phyloP scores from a whole-genome alignment of 2,113 vertebrate genomes.

The Paraplagusia blochii region DNA sequence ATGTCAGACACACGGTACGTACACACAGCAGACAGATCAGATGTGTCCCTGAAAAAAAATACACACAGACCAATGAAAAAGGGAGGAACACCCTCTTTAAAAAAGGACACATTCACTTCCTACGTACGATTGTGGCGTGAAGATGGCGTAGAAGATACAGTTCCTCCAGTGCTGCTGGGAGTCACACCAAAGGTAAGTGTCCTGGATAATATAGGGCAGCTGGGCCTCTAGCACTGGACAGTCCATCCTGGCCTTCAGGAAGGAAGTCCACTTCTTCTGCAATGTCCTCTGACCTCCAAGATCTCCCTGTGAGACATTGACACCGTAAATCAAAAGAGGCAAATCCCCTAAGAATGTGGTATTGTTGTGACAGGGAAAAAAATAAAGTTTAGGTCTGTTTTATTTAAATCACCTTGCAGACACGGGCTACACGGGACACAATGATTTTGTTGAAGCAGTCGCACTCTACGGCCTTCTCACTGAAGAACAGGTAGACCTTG shows the following conservation, averaged over 20 bases:
- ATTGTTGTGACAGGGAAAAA: not conserved
- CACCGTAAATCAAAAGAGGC: not conserved
- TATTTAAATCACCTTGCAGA: conserved; percentile 83
- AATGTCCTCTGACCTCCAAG: conserved; percentile 73
- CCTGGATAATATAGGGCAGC: conserved; percentile 76
- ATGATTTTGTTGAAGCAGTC: conserved; percentile 78
- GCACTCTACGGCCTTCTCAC: conserved; percentile 79
- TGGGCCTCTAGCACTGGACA: conserved; percentile 70
- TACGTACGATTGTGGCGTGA: conserved; percentile 77
- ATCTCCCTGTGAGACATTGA: conserved; percentile 67
- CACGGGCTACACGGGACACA: conserved; percentile 79
- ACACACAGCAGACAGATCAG: conserved; percentile 73
- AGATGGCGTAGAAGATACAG: conserved; percentile 77
- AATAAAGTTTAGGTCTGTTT: not conserved
- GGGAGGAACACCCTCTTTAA: not conserved
- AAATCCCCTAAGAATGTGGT: not conserved
- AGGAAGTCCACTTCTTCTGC: conserved; percentile 79
- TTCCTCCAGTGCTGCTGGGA: conserved; percentile 54
- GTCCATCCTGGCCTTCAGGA: conserved; percentile 78
- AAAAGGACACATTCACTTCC: conserved; percentile 13
- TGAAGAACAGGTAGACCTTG: conserved; percentile 86
- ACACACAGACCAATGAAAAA: conserved; percentile 20
- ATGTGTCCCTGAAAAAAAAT: conserved; percentile 62
- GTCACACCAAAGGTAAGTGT: conserved; percentile 74
- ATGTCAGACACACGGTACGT: conserved; percentile 64